These are phyloP conservation scores for Ochropleura leucogaster DNA, from an alignment of 2,888 invertebrate genomes.

Conservation along the genomic window DNA sequence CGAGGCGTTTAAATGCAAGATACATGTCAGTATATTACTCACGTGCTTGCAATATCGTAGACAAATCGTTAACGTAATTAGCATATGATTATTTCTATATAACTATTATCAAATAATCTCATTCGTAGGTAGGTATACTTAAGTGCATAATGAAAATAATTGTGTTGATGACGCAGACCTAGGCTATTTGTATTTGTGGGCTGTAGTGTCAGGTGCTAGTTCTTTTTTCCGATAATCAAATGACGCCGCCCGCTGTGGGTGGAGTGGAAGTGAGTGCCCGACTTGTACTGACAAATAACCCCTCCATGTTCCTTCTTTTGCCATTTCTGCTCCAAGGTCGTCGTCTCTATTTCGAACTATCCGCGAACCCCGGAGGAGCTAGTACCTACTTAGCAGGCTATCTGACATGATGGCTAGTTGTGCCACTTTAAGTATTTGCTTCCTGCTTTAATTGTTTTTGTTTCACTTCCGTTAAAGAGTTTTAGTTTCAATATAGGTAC, in stretches of 20 bases:
- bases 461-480: too few relatives aligned
- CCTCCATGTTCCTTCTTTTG: too few relatives aligned
- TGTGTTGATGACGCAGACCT: not conserved
- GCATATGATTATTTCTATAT: not conserved
- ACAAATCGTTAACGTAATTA: constrained; percentile 17
- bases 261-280: too few relatives aligned
- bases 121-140: not conserved
- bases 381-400: not conserved
- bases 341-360: too few relatives aligned
- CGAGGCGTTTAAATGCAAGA: not conserved
- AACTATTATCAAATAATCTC: not conserved
- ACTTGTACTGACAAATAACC: too few relatives aligned
- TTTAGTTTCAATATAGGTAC: too few relatives aligned
- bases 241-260: too few relatives aligned
- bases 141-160: not conserved
- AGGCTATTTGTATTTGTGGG: not conserved
- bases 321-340: too few relatives aligned
- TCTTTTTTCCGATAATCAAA: too few relatives aligned
- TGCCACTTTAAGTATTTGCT: not conserved
- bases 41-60: not conserved
- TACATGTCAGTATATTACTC: not conserved
- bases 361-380: too few relatives aligned
- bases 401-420: not conserved
- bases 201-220: not conserved
- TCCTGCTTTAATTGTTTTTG: not conserved